Conservation (phyloP, 2,797 vertebrate genomes). For the Enteromius paludinosus region DNA sequence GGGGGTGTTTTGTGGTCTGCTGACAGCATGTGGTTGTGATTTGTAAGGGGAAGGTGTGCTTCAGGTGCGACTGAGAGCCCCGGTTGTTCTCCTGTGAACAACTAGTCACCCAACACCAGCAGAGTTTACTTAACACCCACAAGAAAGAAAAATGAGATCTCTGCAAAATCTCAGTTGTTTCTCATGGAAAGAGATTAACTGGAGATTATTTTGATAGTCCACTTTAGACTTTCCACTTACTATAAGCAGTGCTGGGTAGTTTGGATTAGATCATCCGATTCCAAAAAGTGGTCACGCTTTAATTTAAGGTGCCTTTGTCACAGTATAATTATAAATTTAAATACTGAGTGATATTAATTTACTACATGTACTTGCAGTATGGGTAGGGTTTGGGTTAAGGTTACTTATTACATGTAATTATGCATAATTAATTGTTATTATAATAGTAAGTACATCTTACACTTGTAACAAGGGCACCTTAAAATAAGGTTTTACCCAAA, state of each 20-base stretch:
- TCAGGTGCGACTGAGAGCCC: slow-evolving; percentile 63
- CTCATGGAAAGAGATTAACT: neutral
- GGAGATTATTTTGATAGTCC: neutral
- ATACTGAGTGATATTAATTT: too few species aligned
- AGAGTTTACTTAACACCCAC: slow-evolving; percentile 29
- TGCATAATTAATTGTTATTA: too few species aligned
- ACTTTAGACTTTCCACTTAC: neutral
- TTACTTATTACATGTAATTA: too few species aligned
- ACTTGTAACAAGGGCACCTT: too few species aligned
- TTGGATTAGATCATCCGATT: neutral
- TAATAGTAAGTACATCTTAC: too few species aligned
- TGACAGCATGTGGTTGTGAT: slow-evolving; percentile 72
- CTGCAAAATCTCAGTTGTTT: neutral
- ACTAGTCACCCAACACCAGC: slow-evolving; percentile 53
- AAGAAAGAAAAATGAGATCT: neutral
- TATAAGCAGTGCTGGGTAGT: neutral
- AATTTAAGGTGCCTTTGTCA: too few species aligned
- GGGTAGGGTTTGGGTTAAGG: too few species aligned
- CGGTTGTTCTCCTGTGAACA: slow-evolving; percentile 26
- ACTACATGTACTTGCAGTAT: too few species aligned
- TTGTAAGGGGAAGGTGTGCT: slow-evolving; percentile 71
- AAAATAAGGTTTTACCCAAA: too few species aligned
- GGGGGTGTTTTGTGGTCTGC: slow-evolving; percentile 61
- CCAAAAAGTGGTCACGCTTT: neutral
- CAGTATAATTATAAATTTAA: too few species aligned